Conservation (phyloP, 2,797 vertebrate species). For the Morelia viridis region DNA sequence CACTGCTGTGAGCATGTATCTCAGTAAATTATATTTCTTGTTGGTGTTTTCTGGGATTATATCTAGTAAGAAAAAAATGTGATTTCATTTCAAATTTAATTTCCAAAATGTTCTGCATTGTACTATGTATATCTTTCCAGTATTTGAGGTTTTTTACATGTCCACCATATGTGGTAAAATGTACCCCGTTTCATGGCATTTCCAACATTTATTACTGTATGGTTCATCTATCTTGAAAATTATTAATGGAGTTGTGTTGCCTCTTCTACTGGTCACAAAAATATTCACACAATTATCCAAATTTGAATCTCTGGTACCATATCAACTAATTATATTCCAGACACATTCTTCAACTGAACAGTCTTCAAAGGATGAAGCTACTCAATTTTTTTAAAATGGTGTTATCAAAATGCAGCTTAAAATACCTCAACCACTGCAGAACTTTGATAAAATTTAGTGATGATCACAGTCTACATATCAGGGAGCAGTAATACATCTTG, state of each 20-base stretch:
- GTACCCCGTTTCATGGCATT: not conserved
- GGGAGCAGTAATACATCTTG: constrained; percentile 63
- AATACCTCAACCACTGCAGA: constrained; percentile 39
- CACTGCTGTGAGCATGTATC: not conserved
- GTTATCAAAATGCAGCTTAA: constrained; percentile 36
- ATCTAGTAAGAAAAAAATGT: not conserved
- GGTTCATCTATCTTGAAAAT: not conserved
- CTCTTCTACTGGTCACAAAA: constrained; percentile 36
- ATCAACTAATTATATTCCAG: constrained; percentile 19
- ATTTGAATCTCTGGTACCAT: constrained; percentile 6
- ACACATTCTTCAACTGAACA: constrained; percentile 10
- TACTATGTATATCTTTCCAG: not conserved
- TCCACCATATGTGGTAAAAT: not conserved
- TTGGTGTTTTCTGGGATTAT: not conserved
- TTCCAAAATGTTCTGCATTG: not conserved
- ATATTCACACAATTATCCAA: constrained; percentile 40
- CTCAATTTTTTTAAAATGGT: constrained; percentile 25
- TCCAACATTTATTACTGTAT: not conserved
- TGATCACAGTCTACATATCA: constrained; percentile 11
- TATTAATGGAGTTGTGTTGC: not conserved
- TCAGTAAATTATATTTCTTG: not conserved
- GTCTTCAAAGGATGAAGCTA: constrained; percentile 7
- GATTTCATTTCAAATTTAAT: not conserved
- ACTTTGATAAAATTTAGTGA: constrained; percentile 46
- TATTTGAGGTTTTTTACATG: not conserved